Conservation (phyloP, 2,888 invertebrate genomes). For the Drosophila emarginata region DNA sequence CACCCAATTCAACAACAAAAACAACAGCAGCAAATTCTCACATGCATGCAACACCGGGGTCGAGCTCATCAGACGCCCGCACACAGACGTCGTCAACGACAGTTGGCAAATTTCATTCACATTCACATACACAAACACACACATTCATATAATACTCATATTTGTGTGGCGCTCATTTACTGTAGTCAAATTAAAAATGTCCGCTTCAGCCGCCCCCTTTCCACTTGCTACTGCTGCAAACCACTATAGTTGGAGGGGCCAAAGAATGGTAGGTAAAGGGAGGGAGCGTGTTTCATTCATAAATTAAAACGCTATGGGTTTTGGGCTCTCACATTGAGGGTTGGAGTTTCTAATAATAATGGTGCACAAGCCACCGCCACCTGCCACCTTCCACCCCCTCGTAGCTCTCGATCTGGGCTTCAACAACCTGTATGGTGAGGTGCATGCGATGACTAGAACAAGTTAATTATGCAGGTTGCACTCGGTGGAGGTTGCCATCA, state of each 20-base stretch:
- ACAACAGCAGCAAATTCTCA: constrained; percentile 11
- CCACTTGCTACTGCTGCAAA: background rate
- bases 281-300: constrained; percentile 53
- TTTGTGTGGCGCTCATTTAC: constrained; percentile 24
- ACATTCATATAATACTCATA: constrained; percentile 31
- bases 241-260: background rate
- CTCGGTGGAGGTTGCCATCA: constrained; percentile 37
- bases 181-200: constrained; percentile 48
- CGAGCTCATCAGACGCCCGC: constrained; percentile 45
- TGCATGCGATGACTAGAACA: constrained; percentile 59
- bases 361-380: constrained; percentile 1
- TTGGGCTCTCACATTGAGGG: constrained; percentile 11
- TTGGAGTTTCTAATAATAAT: constrained; percentile 55
- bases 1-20: constrained; percentile 36
- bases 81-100: constrained; percentile 50
- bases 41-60: constrained; percentile 47
- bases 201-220: constrained; percentile 22
- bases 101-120: constrained; percentile 55
- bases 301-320: constrained; percentile 51
- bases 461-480: constrained; percentile 75
- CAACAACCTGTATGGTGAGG: background rate
- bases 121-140: constrained; percentile 39
- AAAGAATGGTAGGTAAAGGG: background rate
- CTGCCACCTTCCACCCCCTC: background rate
- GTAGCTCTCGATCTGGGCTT: too few relatives aligned